Evolutionary conservation across 1,140 invertebrate genomes (phyloP).

Genomic region (Acromyrmex echinatior): DNA sequence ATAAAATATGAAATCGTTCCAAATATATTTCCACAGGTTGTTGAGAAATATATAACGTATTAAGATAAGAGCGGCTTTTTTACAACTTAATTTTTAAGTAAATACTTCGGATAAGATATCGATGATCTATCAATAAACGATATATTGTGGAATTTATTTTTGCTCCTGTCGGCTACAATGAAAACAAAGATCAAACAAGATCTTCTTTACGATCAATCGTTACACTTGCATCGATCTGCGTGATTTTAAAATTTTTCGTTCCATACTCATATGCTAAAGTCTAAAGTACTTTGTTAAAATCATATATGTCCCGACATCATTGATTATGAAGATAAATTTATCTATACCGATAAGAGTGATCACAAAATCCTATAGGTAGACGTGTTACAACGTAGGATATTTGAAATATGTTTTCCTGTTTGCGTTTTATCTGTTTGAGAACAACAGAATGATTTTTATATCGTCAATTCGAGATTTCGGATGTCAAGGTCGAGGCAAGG

Average conservation of each 20-base stretch:
- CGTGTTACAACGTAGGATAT: background rate
- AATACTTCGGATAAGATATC: slow-evolving; percentile 8
- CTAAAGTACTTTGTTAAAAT: background rate
- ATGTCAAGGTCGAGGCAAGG: background rate
- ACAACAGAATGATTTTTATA: background rate
- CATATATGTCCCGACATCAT: slow-evolving; percentile 10
- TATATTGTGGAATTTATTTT: background rate
- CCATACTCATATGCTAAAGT: background rate
- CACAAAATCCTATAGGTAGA: background rate
- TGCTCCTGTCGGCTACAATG: background rate
- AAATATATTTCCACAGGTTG: background rate
- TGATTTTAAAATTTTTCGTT: slow-evolving; percentile 26
- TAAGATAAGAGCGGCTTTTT: background rate
- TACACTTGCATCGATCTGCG: background rate
- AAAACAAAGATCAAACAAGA: slow-evolving; percentile 5
- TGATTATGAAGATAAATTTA: slow-evolving; percentile 54
- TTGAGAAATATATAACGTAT: background rate
- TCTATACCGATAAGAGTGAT: slow-evolving; percentile 63
- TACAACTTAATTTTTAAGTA: slow-evolving; percentile 9
- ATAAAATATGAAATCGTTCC: background rate
- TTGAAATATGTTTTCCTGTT: background rate
- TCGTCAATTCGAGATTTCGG: background rate
- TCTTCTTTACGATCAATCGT: background rate
- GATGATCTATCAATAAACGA: background rate
- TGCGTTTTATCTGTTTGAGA: background rate